These are phyloP conservation scores for Pseudopleuronectes americanus DNA, from an alignment of 2,797 vertebrate species.

Conservation along the genomic window DNA sequence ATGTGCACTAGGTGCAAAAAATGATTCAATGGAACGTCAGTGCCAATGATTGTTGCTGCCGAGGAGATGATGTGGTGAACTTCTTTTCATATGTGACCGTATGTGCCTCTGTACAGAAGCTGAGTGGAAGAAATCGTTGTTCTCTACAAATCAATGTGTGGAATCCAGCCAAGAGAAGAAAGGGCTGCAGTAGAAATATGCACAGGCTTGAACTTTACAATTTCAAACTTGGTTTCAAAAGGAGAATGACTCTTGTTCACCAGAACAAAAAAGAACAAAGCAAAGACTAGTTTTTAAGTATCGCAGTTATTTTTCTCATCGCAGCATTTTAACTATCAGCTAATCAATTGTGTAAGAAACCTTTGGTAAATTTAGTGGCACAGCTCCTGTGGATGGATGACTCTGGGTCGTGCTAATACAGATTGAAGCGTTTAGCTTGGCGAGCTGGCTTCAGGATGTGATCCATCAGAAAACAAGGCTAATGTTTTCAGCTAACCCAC, in stretches of 20 bases:
- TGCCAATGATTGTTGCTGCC: too few relatives aligned
- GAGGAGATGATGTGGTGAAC: too few relatives aligned
- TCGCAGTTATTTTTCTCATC: slow-evolving; percentile 5
- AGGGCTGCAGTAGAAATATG: slow-evolving; percentile 16
- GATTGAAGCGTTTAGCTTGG: slow-evolving; percentile 71
- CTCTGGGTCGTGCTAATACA: slow-evolving; percentile 60
- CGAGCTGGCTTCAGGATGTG: slow-evolving; percentile 86
- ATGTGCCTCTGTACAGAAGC: not conserved
- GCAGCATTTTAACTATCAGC: slow-evolving; percentile 20
- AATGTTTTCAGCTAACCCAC: slow-evolving; percentile 96
- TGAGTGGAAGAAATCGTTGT: too few relatives aligned
- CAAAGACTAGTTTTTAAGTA: not conserved
- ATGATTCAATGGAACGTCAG: too few relatives aligned
- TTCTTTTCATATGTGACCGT: slow-evolving; percentile 12
- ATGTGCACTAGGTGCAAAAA: slow-evolving; percentile 17
- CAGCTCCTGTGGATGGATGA: slow-evolving; percentile 46
- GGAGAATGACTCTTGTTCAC: slow-evolving; percentile 7
- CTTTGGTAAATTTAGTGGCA: slow-evolving; percentile 35
- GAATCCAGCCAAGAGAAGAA: not conserved
- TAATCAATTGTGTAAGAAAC: slow-evolving; percentile 32
- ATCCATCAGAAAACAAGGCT: slow-evolving; percentile 95
- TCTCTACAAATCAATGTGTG: too few relatives aligned
- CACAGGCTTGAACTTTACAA: not conserved
- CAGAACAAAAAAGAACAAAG: slow-evolving; percentile 6
- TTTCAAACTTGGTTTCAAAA: not conserved